These are phyloP conservation scores for Bilobella aurantiaca DNA, from an alignment of 1,140 invertebrate species.

Conservation along the genomic window DNA sequence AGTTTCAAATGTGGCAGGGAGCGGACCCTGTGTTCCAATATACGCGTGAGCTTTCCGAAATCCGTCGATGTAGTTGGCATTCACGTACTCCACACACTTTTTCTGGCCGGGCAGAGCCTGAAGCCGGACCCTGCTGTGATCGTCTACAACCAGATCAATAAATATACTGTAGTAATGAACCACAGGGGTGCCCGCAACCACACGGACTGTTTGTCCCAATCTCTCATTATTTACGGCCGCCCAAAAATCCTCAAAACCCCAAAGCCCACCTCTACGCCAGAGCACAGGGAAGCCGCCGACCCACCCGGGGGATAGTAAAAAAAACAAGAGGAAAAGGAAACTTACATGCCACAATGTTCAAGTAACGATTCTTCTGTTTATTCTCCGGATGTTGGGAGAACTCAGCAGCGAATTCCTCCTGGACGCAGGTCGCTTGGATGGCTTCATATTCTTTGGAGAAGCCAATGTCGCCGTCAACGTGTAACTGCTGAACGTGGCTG, in stretches of 20 bases:
- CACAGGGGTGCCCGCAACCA: too few species aligned
- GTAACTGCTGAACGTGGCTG: slow-evolving; percentile 66
- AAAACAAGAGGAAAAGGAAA: too few species aligned
- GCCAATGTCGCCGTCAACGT: slow-evolving; percentile 77
- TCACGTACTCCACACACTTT: slow-evolving; percentile 77
- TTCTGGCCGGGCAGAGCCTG: slow-evolving; percentile 61
- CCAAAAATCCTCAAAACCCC: too few species aligned
- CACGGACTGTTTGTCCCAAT: too few species aligned
- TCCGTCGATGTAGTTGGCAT: slow-evolving; percentile 94
- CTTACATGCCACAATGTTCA: slow-evolving; percentile 93
- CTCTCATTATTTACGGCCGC: too few species aligned
- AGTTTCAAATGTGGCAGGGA: slow-evolving; percentile 86
- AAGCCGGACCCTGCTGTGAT: slow-evolving; percentile 80
- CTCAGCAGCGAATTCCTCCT: slow-evolving; percentile 64
- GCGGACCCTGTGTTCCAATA: slow-evolving; percentile 88
- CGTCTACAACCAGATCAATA: too few species aligned
- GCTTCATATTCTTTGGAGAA: slow-evolving; percentile 85
- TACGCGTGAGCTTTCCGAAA: slow-evolving; percentile 83
- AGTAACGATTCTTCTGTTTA: slow-evolving; percentile 84
- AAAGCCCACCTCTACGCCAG: too few species aligned
- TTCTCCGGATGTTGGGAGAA: slow-evolving; percentile 84
- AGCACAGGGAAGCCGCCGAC: too few species aligned
- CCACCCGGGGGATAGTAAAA: too few species aligned
- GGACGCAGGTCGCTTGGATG: slow-evolving; percentile 50
- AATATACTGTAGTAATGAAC: too few species aligned